Conservation (phyloP, 2,888 invertebrate genomes). For the Gortyna flavago region DNA sequence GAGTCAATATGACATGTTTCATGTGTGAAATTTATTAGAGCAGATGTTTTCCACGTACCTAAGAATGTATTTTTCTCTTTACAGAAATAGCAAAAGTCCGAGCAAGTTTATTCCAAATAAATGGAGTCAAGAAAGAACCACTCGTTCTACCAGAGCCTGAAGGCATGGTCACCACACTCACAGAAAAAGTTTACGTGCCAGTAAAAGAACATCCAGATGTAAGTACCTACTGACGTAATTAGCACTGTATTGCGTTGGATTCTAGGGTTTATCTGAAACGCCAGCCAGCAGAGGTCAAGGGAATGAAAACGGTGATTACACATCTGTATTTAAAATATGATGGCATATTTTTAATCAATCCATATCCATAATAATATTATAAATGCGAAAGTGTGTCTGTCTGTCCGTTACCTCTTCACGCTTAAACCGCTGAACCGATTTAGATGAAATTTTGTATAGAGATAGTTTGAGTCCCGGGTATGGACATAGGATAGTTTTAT, state of each 20-base stretch:
- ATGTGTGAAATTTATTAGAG: constrained; percentile 76
- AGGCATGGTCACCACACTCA: constrained; percentile 97
- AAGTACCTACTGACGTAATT: constrained; percentile 90
- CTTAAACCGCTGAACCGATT: too few relatives aligned
- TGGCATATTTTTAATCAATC: constrained; percentile 21
- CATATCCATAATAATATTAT: too few relatives aligned
- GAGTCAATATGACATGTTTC: constrained; percentile 76
- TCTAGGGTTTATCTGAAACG: constrained; percentile 50
- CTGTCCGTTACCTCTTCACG: too few relatives aligned
- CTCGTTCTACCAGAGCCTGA: constrained; percentile 97
- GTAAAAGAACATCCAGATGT: constrained; percentile 99
- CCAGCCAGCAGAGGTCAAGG: constrained; percentile 44
- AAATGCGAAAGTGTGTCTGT: too few relatives aligned
- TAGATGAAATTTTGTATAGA: too few relatives aligned
- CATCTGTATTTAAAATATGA: constrained; percentile 34
- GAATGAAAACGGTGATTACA: constrained; percentile 47
- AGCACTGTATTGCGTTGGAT: constrained; percentile 33
- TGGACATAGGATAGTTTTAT: too few relatives aligned
- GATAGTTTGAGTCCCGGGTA: too few relatives aligned
- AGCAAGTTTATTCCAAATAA: constrained; percentile 99
- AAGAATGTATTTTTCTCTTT: constrained; percentile 84
- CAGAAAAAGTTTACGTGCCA: constrained; percentile 99
- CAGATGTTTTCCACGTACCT: constrained; percentile 69
- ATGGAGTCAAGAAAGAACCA: constrained; percentile 98
- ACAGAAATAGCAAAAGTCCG: constrained; percentile 99